A percentile compares a stretch with the other conserved stretches of the same genome.
Conservation (phyloP, 1,140 invertebrate genomes). For the Ladona fulva region DNA sequence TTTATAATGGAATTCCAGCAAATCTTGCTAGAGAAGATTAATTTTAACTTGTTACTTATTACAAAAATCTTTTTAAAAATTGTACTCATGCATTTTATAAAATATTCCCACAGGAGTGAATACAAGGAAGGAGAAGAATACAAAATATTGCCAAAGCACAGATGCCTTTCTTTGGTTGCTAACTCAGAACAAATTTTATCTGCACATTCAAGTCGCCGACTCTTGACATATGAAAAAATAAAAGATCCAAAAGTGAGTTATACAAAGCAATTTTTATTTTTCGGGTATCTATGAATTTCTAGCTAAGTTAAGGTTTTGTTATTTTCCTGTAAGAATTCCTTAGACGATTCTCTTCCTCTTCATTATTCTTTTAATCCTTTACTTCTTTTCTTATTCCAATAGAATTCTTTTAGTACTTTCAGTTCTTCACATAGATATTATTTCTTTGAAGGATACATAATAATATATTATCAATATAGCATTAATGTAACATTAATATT, state of each 20-base stretch:
- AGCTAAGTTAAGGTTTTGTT: neutral
- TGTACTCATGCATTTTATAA: neutral
- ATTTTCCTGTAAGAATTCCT: neutral
- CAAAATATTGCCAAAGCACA: conserved; percentile 66
- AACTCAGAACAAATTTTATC: conserved; percentile 83
- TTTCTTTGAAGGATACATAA: too few species aligned
- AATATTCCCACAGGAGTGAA: neutral
- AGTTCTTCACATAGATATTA: too few species aligned
- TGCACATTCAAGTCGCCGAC: conserved; percentile 63
- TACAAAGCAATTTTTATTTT: neutral
- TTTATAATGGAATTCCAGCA: too few species aligned
- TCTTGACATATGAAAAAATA: conserved; percentile 82
- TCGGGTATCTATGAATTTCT: neutral
- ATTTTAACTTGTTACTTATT: too few species aligned
- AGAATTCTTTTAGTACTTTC: too few species aligned
- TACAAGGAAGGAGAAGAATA: conserved; percentile 62
- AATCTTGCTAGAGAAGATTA: too few species aligned
- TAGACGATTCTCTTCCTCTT: neutral
- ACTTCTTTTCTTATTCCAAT: neutral
- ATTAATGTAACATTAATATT: too few species aligned
- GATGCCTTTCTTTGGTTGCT: conserved; percentile 61
- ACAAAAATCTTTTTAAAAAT: neutral
- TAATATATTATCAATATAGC: too few species aligned
- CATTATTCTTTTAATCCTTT: neutral
- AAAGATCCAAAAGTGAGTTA: conserved; percentile 35